A percentile compares a stretch with the other conserved stretches of the same genome.
Evolutionary conservation across 1,140 invertebrate genomes (phyloP).

Genomic region (Papilio xuthus): DNA sequence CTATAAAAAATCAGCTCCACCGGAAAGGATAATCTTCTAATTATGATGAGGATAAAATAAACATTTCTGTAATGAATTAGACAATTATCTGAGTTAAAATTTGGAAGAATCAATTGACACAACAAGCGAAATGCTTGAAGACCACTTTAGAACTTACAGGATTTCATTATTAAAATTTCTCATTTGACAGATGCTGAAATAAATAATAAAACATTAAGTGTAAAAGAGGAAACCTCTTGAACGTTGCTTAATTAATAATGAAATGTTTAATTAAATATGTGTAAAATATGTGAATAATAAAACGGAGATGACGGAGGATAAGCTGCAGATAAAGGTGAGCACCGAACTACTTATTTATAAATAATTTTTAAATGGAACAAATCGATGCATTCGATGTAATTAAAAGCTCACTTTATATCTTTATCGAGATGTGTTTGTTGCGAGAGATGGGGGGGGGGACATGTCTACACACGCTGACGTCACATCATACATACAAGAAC

Average conservation of each 20-base stretch:
- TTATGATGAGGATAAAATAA: neutral
- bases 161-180: neutral
- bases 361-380: slow-evolving; percentile 22
- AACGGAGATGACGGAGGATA: neutral
- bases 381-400: slow-evolving; percentile 18
- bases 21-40: neutral
- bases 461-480: neutral
- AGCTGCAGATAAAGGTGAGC: neutral
- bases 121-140: too few relatives aligned
- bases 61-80: neutral
- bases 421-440: neutral
- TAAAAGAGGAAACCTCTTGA: neutral
- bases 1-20: neutral
- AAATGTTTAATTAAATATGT: neutral
- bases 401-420: slow-evolving; percentile 21
- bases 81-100: neutral
- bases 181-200: neutral
- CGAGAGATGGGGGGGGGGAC: neutral
- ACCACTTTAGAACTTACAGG: neutral
- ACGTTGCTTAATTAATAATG: neutral
- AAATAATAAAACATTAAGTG: neutral
- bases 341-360: neutral
- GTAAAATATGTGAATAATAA: slow-evolving; percentile 15
- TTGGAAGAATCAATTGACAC: neutral
- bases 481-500: neutral